Evolutionary conservation across 1,140 invertebrate species (phyloP).

Genomic region (Trissolcus basalis): DNA sequence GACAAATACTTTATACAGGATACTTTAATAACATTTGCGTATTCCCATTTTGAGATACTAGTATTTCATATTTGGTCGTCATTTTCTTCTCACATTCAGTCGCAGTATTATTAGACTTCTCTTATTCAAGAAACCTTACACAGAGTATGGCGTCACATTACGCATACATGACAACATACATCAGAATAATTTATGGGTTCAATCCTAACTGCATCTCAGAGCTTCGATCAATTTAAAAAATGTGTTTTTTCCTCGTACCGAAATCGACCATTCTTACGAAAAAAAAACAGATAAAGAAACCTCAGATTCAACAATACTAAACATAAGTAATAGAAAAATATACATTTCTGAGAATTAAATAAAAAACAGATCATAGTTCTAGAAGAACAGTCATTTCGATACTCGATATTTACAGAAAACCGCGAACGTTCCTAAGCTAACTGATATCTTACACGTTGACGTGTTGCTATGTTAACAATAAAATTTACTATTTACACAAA

Average conservation of each 20-base stretch:
- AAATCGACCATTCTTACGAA: background rate
- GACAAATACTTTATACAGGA: slow-evolving; percentile 16
- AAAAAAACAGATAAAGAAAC: background rate
- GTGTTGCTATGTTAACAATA: background rate
- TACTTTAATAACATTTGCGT: slow-evolving; percentile 1
- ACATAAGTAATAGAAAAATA: background rate
- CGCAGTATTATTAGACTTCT: slow-evolving; percentile 5
- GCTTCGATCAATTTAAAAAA: background rate
- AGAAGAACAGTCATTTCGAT: no score
- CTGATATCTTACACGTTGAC: no score
- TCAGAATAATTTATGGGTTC: slow-evolving; percentile 1
- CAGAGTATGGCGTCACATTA: slow-evolving; percentile 6
- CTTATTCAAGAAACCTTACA: slow-evolving; percentile 6
- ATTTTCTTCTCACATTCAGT: slow-evolving; percentile 19
- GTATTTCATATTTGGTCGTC: slow-evolving; percentile 20
- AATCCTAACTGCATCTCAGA: background rate
- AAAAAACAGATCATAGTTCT: no score
- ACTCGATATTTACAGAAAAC: no score
- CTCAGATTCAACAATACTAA: background rate
- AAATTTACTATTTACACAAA: slow-evolving; percentile 1
- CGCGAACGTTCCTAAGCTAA: no score
- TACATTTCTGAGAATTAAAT: no score
- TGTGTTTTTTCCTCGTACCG: no score
- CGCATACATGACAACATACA: slow-evolving; percentile 9
- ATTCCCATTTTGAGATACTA: slow-evolving; percentile 15